Evolutionary conservation across 2,113 vertebrate genomes (phyloP).

Genomic region (Lota lota): DNA sequence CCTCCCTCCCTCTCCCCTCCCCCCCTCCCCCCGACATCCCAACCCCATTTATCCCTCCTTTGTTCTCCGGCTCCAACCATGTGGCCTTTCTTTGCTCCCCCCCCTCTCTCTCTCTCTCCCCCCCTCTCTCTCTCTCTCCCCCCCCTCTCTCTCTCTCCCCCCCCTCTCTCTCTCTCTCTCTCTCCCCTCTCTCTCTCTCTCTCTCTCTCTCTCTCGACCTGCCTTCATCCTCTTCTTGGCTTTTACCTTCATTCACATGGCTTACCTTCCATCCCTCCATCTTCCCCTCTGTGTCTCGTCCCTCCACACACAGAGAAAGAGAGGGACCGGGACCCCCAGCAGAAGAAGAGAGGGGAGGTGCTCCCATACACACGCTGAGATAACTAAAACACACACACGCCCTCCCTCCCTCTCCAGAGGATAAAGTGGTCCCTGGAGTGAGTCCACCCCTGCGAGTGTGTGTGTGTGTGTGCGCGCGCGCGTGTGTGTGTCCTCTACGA

Average conservation of each 20-base stretch:
- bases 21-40: not conserved
- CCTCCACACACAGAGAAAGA: conserved; percentile 13
- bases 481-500: conserved; percentile 7
- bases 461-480: conserved; percentile 26
- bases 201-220: not conserved
- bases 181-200: not conserved
- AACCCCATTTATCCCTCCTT: conserved; percentile 15
- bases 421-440: conserved; percentile 23
- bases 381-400: not conserved
- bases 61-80: conserved; percentile 27
- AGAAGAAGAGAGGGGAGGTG: not conserved
- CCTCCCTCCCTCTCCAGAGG: conserved; percentile 7
- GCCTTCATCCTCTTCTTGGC: not conserved
- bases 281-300: not conserved
- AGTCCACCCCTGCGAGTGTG: conserved; percentile 27
- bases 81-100: not conserved
- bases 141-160: not conserved
- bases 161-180: not conserved
- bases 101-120: not conserved
- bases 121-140: not conserved
- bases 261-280: not conserved
- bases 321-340: not conserved
- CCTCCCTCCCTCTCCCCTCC: not conserved
- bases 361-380: conserved; percentile 1
- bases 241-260: not conserved